Base-by-base conservation (phyloP, 1,140 invertebrate species). In the Magallana angulata region DNA sequence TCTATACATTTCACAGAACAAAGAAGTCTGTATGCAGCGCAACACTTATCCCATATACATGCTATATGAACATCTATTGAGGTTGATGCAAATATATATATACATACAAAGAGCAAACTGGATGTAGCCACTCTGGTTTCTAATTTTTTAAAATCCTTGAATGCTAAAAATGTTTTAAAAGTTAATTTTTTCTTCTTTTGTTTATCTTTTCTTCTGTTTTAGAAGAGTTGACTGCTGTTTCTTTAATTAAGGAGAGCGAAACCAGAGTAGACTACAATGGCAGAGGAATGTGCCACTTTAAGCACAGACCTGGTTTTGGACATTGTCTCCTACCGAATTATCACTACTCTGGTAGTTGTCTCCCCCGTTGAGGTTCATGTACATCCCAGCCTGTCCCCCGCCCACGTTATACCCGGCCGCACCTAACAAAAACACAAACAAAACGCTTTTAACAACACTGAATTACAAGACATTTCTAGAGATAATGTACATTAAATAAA, bases 401-500 rank as follows among this genome's bases (percentile, higher is more conserved):
- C 97, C 97, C 97, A 98, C 97, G 92, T 97, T 98, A 96, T 98
- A 98, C 85, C 98, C 98, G 88, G 98, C 98, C 89, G 97, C 97
- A 94, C 97, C 97, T 96, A 18, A 87, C 30, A 83, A 58, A 84
- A 86, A 85, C 83, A 88, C 81, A 58, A 81, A 48, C 36, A 48
- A 2, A 48, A 48, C 0, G 36, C 36, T 0, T 48, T 48, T 48
- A 48, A 48, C 36, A 48, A 5, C 36, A 4, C 5, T 48, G 36
- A 48, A 2, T 2, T 5, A 5, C 36, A 48, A 48, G 36, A 48
- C 36, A 48, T 48, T 48, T 48, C 36, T 48, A 48, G 36, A 48
- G 36, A 48, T 48, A 4, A 48, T 4, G 36, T 48, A 48, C 5
- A 3, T 48, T 48, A 5, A 48, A 48, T 48, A 48, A 48, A 48